Evolutionary conservation across 2,888 invertebrate genomes (phyloP), one percentile per base, ranked within the genome.

Genomic region (Dermolepida albohirtum): DNA sequence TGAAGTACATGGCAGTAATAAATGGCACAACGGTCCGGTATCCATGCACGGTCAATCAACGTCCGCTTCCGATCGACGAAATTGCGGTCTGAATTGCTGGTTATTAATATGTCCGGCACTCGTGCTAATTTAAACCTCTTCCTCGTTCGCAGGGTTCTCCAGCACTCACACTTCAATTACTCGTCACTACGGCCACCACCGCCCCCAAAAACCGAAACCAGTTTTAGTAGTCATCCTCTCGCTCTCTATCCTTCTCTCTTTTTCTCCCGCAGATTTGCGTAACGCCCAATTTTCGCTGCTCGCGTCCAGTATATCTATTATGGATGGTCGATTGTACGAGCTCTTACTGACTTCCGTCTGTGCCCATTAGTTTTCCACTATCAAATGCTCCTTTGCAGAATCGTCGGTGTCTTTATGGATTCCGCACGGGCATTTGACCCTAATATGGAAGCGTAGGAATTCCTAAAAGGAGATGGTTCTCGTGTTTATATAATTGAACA

Each of bases 41-140:
- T 72, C 70, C 71, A 69, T 54, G 52, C 67, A 68, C 70, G 72
- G 74, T 74, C 74, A 73, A 75, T 74, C 74, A 73, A 75, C 70
- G 71, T 73, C 73, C 71, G 73, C 64, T 72, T 73, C 72, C 72
- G 70, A 72, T 73, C 69, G 70, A 66, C 66, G 68, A 71, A 72
- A 72, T 70, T 69, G 71, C 66, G 70, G 70, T 70, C 67, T 66
- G 71, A 74, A 74, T 73, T 71, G 70, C 62, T 59, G 66, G 72
- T 74, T 73, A 75, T 75, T 75, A 74, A 75, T 75, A 73, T 71
- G 71, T 73, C 72, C 73, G 72, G 69, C 68, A 71, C 70, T 71
- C 70, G 59, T 54, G 66, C 52, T 62, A 64, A 72, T 64, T 68
- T 67, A 68, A 57, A 51, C 68, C 62, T 47, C 66, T 59, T 67